phyloP scores from a whole-genome alignment of 2,797 vertebrate genomes.

The Amazonetta brasiliensis region DNA sequence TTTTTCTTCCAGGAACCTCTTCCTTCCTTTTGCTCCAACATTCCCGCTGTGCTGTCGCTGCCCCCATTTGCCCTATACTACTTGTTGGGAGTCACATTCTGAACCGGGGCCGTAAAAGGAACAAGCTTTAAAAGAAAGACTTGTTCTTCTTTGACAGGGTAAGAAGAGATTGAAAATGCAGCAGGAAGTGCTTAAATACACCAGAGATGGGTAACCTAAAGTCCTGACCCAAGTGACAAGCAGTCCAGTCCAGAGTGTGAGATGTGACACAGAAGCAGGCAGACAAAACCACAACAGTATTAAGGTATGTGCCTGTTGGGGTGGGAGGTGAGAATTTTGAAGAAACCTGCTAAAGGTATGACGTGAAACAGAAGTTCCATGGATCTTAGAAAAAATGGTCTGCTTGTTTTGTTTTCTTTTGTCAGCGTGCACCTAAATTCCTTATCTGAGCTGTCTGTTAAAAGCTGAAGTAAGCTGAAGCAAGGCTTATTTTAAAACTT shows the following conservation, averaged over 20 bases:
- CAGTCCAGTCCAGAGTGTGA: neutral
- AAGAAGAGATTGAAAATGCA: neutral
- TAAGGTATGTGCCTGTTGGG: neutral
- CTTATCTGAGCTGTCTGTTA: neutral
- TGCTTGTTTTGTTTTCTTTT: accelerated
- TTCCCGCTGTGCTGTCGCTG: neutral
- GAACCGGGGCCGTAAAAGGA: neutral
- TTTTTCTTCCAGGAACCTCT: neutral
- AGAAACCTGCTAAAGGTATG: neutral
- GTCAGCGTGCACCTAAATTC: neutral
- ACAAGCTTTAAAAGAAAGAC: neutral
- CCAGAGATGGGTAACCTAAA: neutral
- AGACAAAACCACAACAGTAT: neutral
- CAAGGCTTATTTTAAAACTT: slow-evolving; percentile 4
- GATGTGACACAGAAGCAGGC: neutral
- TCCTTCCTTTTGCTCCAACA: neutral
- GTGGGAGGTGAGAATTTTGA: neutral
- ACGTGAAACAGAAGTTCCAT: neutral
- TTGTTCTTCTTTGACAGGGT: neutral
- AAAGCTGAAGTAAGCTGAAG: neutral
- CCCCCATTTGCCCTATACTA: neutral
- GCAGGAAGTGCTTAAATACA: neutral
- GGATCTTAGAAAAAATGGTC: neutral
- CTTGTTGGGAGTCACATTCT: neutral
- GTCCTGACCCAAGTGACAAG: neutral